Conservation (phyloP, 92 coral and sea anemone genomes). For the Actinostola sp. region DNA sequence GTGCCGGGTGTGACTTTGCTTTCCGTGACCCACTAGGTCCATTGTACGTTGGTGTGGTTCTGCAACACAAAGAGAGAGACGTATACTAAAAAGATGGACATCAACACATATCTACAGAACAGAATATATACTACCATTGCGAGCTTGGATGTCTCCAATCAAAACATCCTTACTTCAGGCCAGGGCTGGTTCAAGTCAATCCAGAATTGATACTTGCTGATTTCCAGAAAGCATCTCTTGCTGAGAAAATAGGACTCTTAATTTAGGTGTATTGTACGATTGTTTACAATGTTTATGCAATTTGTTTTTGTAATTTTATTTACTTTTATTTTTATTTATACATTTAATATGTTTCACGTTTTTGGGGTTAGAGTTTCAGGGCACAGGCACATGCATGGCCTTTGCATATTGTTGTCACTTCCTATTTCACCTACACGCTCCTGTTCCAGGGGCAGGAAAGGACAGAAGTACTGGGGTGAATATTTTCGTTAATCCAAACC, state of each 20-base stretch:
- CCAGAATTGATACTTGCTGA: conserved; percentile 24
- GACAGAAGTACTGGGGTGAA: too few species aligned
- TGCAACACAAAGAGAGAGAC: conserved; percentile 30
- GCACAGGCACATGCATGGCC: too few species aligned
- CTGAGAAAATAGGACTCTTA: background rate
- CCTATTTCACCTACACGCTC: too few species aligned
- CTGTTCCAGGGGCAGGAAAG: too few species aligned
- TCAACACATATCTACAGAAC: conserved; percentile 20
- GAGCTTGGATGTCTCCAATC: conserved; percentile 23
- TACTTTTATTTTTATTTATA: too few species aligned
- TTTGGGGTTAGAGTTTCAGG: too few species aligned
- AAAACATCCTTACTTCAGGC: conserved; percentile 42
- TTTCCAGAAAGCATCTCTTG: conserved; percentile 1
- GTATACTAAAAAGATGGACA: conserved; percentile 23
- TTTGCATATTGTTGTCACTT: too few species aligned
- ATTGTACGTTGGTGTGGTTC: conserved; percentile 17
- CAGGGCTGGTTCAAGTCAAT: conserved; percentile 24
- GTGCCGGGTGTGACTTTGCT: conserved; percentile 30
- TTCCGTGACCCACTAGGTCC: conserved; percentile 27
- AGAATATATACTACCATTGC: conserved; percentile 40
- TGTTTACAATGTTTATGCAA: background rate
- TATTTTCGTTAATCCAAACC: too few species aligned
- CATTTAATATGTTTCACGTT: too few species aligned
- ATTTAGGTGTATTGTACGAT: background rate
- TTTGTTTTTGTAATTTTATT: background rate